These are phyloP conservation scores for Strigamia transsilvanica DNA, from an alignment of 2,888 invertebrate genomes.

Conservation along the genomic window DNA sequence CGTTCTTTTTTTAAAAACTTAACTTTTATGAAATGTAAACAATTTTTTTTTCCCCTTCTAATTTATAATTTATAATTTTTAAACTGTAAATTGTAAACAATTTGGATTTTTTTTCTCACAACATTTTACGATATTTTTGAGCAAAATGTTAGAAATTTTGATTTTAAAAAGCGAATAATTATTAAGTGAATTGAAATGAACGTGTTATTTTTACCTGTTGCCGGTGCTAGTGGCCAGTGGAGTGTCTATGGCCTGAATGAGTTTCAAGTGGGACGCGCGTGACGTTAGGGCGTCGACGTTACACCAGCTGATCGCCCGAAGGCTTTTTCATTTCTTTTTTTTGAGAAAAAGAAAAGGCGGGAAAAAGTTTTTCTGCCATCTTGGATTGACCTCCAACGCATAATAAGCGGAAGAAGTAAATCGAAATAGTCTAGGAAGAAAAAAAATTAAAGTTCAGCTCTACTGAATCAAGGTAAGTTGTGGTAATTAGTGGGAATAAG, in stretches of 20 bases:
- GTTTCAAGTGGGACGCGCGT: conserved; percentile 26
- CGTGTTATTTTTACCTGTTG: background rate
- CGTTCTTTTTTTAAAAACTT: background rate
- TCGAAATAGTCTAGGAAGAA: background rate
- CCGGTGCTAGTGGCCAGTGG: conserved; percentile 13
- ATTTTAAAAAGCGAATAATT: background rate
- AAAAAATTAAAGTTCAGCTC: conserved; percentile 1
- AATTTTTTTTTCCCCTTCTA: background rate
- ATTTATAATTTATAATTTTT: background rate
- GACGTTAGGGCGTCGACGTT: conserved; percentile 26
- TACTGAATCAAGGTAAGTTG: background rate
- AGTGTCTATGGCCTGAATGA: conserved; percentile 28
- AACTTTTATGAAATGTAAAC: background rate
- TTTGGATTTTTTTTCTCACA: no score
- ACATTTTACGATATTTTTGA: background rate
- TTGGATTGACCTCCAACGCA: conserved; percentile 23
- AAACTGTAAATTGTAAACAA: no score
- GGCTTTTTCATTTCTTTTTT: background rate
- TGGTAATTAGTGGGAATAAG: background rate
- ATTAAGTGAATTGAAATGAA: background rate
- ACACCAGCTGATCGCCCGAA: conserved; percentile 2
- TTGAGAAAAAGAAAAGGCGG: background rate
- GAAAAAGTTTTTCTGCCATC: conserved; percentile 21
- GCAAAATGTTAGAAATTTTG: no score
- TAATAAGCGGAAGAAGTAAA: conserved; percentile 20